Base-by-base conservation (phyloP, 2,888 invertebrate genomes). In the Drosophila nr. perissopoda region DNA sequence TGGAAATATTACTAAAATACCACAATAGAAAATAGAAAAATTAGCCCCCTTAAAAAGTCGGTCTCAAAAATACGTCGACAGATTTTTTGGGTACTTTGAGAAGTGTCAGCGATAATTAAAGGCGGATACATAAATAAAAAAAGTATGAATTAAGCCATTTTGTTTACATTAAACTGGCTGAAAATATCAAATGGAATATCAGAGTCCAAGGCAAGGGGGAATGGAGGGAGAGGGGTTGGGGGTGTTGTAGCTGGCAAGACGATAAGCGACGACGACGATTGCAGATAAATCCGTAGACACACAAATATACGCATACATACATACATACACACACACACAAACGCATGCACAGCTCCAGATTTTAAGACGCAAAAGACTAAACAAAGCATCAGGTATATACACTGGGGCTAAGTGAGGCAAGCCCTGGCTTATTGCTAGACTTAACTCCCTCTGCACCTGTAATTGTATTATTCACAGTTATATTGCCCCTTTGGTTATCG, bases 341-440 rank as follows among this genome's bases (percentile, higher is more conserved):
- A 66, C 46, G 74, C 51, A 62, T 29, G 36, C 40, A 61, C 58
- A 56, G 48, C 46, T 68, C 68, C 46, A 42, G 57, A 79, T 58
- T 73, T 76, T 81, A 90, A 88, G 87, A 87, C 87, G 87, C 87
- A 87, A 90, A 82, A 74, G 72, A 7, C 34, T 59, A 56, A 77
- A 88, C 87, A 87, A 87, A 85, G 89, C 74, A 77, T 52, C 13
- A 63, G 29, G 31, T 56, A 46, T 46, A 48, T 31, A 33, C 25
- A 46, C 25, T 46, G 25, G 8, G 42, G 31, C 49, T 72, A 38
- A 49, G 27, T 48, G 29, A 13, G 16, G 38, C 18, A 64, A 57
- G 62, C 25, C 64, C 60, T 49, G 33, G 57, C 61, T 80, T 61
- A 70, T 75, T 63, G 42, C 29, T 57, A 49, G 54, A 53, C 52